Conservation (phyloP, 1,140 invertebrate species). For the Melipona quadrifasciata region DNA sequence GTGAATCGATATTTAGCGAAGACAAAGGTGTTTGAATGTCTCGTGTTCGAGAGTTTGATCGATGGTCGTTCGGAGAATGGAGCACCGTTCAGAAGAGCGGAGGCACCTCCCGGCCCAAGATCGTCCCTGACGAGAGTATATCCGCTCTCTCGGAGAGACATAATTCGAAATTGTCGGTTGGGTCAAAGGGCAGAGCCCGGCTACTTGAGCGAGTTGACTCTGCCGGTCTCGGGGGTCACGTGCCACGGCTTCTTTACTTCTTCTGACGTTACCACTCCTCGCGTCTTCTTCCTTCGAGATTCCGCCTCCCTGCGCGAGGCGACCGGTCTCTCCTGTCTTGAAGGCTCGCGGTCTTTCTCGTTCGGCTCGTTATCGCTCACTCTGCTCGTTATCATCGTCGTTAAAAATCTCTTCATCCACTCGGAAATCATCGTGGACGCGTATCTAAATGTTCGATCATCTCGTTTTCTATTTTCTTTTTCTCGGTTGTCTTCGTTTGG, state of each 20-base stretch:
- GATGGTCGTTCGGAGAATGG: background rate
- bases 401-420: slow-evolving; percentile 26
- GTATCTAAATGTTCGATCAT: background rate
- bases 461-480: background rate
- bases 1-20: background rate
- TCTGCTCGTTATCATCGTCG: slow-evolving; percentile 20
- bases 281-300: slow-evolving; percentile 48
- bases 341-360: background rate
- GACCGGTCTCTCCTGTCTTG: background rate
- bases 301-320: slow-evolving; percentile 11
- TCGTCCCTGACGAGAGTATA: slow-evolving; percentile 72
- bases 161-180: slow-evolving; percentile 80
- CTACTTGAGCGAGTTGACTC: slow-evolving; percentile 81
- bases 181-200: slow-evolving; percentile 80
- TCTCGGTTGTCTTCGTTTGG: background rate
- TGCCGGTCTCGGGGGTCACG: slow-evolving; percentile 78
- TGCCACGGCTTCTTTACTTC: slow-evolving; percentile 74
- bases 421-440: background rate
- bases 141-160: slow-evolving; percentile 78
- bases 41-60: background rate
- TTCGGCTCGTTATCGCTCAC: slow-evolving; percentile 19
- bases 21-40: background rate
- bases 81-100: background rate
- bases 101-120: slow-evolving; percentile 19
- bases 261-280: slow-evolving; percentile 59